Evolutionary conservation across 2,888 invertebrate genomes (phyloP).

Genomic region (Hydraecia micacea): DNA sequence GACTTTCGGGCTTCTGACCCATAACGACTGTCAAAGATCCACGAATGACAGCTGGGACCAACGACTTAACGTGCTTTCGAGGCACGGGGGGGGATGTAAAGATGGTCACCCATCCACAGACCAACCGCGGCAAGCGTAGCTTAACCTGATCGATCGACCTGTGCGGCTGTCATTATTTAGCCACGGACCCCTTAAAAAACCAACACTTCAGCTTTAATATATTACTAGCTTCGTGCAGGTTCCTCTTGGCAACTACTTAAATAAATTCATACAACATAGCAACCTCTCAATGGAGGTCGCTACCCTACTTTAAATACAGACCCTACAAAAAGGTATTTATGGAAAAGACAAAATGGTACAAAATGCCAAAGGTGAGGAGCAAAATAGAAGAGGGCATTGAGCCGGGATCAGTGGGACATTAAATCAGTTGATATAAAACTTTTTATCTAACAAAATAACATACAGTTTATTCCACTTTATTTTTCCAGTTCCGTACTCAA

Average conservation of each 20-base stretch:
- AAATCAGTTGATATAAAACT: constrained; percentile 27
- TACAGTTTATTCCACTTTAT: constrained; percentile 23
- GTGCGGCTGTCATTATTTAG: no score
- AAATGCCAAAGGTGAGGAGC: constrained; percentile 45
- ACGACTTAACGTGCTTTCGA: not conserved
- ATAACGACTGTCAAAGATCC: not conserved
- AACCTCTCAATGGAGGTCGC: constrained; percentile 11
- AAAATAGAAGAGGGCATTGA: constrained; percentile 37
- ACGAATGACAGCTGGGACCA: not conserved
- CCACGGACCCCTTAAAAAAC: no score
- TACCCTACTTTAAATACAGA: constrained; percentile 30
- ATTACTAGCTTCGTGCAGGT: not conserved
- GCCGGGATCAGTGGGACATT: constrained; percentile 38
- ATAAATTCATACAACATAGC: not conserved
- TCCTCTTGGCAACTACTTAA: not conserved
- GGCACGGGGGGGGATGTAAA: no score
- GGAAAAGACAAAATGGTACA: constrained; percentile 25
- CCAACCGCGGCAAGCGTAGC: no score
- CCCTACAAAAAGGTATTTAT: constrained; percentile 33
- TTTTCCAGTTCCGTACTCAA: not conserved
- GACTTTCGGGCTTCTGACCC: not conserved
- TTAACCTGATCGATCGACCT: no score
- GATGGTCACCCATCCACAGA: no score
- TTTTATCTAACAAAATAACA: constrained; percentile 25
- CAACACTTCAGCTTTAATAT: not conserved